Percentiles rank a stretch among this genome's conserved stretches.
These are phyloP conservation scores for Mastomys natalensis DNA, from an alignment of 2,113 vertebrate species.

Conservation along the genomic window DNA sequence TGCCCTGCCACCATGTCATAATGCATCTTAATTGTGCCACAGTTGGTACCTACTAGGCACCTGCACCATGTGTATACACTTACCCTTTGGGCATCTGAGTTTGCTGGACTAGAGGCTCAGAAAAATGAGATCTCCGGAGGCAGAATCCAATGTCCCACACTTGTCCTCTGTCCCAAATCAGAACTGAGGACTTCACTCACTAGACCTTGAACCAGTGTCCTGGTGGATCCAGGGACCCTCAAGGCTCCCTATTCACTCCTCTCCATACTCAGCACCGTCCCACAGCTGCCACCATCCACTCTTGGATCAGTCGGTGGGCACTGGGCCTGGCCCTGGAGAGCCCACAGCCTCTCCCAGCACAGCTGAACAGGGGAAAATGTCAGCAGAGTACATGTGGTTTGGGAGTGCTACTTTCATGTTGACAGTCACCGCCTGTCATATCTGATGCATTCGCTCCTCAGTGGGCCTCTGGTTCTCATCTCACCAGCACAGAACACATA, in stretches of 20 bases:
- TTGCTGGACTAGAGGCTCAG: not conserved
- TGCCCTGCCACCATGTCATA: too few relatives aligned
- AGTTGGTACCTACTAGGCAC: not conserved
- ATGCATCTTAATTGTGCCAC: not conserved
- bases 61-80: too few relatives aligned
- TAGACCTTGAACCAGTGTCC: not conserved
- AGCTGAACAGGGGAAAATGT: too few relatives aligned
- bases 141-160: not conserved
- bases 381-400: rapidly evolving
- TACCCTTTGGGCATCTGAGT: not conserved
- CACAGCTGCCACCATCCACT: not conserved
- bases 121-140: not conserved
- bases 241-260: not conserved
- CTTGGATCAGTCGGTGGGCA: not conserved
- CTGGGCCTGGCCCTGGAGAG: not conserved
- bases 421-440: not conserved
- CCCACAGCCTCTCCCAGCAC: too few relatives aligned
- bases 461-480: too few relatives aligned
- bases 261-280: too few relatives aligned
- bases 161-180: too few relatives aligned
- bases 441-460: not conserved
- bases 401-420: not conserved
- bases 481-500: rapidly evolving
- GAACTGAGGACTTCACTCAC: not conserved
- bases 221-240: not conserved